These are phyloP conservation scores for Nanorana parkeri DNA, from an alignment of 2,113 vertebrate species.

Conservation along the genomic window DNA sequence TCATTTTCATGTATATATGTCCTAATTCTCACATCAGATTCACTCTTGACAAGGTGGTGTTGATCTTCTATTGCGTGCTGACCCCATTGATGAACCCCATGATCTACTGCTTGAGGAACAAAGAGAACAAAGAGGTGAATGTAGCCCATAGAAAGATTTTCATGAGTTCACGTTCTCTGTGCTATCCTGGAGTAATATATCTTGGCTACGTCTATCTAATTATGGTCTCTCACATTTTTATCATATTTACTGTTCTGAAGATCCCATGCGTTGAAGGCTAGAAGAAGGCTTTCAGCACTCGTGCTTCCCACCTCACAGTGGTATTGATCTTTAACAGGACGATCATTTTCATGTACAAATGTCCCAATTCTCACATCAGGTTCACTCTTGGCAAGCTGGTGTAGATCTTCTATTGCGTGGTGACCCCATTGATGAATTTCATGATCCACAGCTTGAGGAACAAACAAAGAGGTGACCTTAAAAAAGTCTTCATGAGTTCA, in stretches of 20 bases:
- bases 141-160: too few species aligned
- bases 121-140: conserved; percentile 64
- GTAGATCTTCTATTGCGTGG: conserved; percentile 60
- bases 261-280: conserved; percentile 65
- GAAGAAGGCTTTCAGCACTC: conserved; percentile 66
- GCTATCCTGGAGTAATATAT: background rate
- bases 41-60: conserved; percentile 61
- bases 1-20: conserved; percentile 65
- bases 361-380: conserved; percentile 57
- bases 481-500: too few species aligned
- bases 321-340: conserved; percentile 69
- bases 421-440: too few species aligned
- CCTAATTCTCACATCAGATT: conserved; percentile 55
- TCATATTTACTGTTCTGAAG: conserved; percentile 61
- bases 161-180: conserved; percentile 18
- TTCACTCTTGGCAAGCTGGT: conserved; percentile 61
- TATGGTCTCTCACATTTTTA: conserved; percentile 65
- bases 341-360: conserved; percentile 64
- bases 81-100: conserved; percentile 63
- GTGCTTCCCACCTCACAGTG: conserved; percentile 66
- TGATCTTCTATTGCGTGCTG: conserved; percentile 60
- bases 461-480: too few species aligned
- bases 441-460: too few species aligned
- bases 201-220: conserved; percentile 49
- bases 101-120: conserved; percentile 66